These are phyloP conservation scores for Cheilosia urbana DNA, from an alignment of 2,888 invertebrate genomes.

Conservation along the genomic window DNA sequence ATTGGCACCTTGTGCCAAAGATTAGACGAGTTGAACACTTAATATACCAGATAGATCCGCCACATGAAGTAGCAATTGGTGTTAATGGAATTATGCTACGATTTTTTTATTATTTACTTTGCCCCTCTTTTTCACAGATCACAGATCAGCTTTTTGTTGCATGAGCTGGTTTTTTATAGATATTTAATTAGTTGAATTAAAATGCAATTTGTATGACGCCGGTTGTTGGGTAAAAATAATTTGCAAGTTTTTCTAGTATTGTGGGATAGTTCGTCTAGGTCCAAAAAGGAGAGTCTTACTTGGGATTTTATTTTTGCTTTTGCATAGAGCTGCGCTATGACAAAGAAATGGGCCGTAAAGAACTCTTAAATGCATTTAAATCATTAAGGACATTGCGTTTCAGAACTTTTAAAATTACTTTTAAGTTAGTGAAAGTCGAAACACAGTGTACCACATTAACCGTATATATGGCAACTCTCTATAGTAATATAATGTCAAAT, in stretches of 20 bases:
- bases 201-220: constrained; percentile 50
- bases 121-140: background rate
- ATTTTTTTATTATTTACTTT: background rate
- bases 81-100: constrained; percentile 49
- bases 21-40: constrained; percentile 21
- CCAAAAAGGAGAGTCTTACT: too few relatives aligned
- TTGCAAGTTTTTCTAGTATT: background rate
- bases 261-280: too few relatives aligned
- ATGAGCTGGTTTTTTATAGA: constrained; percentile 13
- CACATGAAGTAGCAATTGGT: constrained; percentile 51
- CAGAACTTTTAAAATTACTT: too few relatives aligned
- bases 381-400: too few relatives aligned
- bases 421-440: too few relatives aligned
- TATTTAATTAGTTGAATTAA: constrained; percentile 55
- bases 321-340: too few relatives aligned
- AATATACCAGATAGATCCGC: constrained; percentile 27
- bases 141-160: constrained; percentile 5
- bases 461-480: too few relatives aligned
- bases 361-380: too few relatives aligned
- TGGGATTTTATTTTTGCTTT: too few relatives aligned
- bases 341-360: too few relatives aligned
- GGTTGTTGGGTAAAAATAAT: background rate
- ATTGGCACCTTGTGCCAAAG: constrained; percentile 26
- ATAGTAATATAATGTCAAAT: too few relatives aligned
- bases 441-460: too few relatives aligned